Conservation (phyloP, 1,140 invertebrate species). For the Brachionus manjavacas region DNA sequence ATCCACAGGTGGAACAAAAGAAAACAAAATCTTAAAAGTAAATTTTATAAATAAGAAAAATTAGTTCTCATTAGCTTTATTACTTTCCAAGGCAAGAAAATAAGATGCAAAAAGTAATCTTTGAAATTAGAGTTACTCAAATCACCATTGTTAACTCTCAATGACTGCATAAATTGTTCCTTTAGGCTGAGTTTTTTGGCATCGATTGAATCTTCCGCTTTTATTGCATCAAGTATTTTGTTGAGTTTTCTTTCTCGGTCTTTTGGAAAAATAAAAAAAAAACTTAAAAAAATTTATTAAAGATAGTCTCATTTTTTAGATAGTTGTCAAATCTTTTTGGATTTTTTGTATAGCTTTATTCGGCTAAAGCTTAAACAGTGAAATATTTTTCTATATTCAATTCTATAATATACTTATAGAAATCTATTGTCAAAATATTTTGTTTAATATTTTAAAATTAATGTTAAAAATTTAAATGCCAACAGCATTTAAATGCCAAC, state of each 20-base stretch:
- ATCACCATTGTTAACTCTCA: constrained; percentile 3
- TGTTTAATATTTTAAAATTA: too few relatives aligned
- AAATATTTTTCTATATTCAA: too few relatives aligned
- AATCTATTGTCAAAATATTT: too few relatives aligned
- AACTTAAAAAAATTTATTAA: too few relatives aligned
- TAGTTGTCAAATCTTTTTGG: too few relatives aligned
- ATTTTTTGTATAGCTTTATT: too few relatives aligned
- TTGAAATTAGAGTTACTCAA: not conserved
- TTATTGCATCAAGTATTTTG: not conserved
- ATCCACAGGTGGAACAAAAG: not conserved
- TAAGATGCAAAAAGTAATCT: not conserved
- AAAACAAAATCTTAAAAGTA: not conserved
- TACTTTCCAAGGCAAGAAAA: not conserved
- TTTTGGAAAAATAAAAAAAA: not conserved
- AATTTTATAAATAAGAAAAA: not conserved
- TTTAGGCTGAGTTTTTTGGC: not conserved
- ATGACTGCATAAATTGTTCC: not conserved
- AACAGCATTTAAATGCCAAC: too few relatives aligned
- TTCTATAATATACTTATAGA: too few relatives aligned
- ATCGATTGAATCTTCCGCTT: not conserved
- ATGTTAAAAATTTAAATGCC: too few relatives aligned
- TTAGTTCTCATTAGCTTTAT: not conserved
- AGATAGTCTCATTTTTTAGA: too few relatives aligned
- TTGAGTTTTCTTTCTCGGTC: not conserved
- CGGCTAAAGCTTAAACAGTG: too few relatives aligned